Percentiles rank a stretch among this genome's conserved stretches.
These are phyloP conservation scores for Meriones psammophilus DNA, from an alignment of 2,797 vertebrate species.

Conservation along the genomic window DNA sequence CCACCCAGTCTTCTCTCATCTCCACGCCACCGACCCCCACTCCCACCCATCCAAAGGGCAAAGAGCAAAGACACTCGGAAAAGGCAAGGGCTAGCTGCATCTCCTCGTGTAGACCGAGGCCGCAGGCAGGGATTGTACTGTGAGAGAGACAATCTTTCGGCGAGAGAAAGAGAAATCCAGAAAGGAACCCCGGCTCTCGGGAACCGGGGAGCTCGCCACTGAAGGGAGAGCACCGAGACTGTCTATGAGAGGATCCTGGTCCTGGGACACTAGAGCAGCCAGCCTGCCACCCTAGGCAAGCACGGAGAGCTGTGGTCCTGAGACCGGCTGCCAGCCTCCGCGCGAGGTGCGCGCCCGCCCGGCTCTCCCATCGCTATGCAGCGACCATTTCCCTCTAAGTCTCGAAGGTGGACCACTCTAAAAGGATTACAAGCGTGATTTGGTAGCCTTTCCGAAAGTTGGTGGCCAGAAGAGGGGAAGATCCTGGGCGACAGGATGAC, in stretches of 20 bases:
- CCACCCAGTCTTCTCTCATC: neutral
- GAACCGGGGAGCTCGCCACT: neutral
- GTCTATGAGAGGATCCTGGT: neutral
- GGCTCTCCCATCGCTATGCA: constrained; percentile 59
- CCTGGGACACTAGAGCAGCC: constrained; percentile 51
- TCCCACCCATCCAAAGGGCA: neutral
- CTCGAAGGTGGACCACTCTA: constrained; percentile 66
- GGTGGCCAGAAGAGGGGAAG: neutral
- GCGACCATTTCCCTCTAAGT: constrained; percentile 64
- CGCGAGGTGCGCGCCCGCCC: constrained; percentile 71
- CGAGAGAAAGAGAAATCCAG: constrained; percentile 6
- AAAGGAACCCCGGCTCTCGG: neutral
- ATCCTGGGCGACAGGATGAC: constrained; percentile 51
- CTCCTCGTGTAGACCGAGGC: constrained; percentile 63
- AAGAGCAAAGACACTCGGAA: constrained; percentile 41
- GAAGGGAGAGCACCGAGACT: neutral
- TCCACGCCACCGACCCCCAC: neutral
- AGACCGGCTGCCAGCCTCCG: neutral
- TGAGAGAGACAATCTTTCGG: constrained; percentile 40
- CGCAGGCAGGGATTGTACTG: constrained; percentile 31
- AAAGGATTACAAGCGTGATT: constrained; percentile 63
- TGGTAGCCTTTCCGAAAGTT: constrained; percentile 75
- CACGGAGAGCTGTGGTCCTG: neutral
- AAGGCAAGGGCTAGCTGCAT: neutral
- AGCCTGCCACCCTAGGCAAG: neutral